Percentiles rank a stretch among this genome's conserved stretches.
These are phyloP conservation scores for Diabrotica virgifera DNA, from an alignment of 1,140 invertebrate genomes.

Conservation along the genomic window DNA sequence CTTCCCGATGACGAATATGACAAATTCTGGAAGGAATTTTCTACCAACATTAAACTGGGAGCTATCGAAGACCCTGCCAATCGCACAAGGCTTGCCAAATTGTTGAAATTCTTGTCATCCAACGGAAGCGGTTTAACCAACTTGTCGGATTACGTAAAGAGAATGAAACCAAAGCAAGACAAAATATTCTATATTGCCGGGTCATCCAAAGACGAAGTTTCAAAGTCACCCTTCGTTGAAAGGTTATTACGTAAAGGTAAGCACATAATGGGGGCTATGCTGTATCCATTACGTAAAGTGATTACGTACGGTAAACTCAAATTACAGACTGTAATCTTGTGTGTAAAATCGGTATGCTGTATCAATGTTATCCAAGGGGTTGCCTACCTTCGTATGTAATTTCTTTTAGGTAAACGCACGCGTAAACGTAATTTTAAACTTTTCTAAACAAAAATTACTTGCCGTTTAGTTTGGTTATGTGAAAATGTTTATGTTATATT, in stretches of 20 bases:
- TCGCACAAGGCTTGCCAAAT: slow-evolving; percentile 89
- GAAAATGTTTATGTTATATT: no score
- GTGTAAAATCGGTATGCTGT: no score
- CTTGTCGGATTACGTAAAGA: slow-evolving; percentile 84
- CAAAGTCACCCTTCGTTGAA: slow-evolving; percentile 95
- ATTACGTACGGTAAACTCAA: no score
- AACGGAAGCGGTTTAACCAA: slow-evolving; percentile 68
- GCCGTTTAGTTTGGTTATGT: no score
- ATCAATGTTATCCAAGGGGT: no score
- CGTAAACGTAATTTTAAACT: no score
- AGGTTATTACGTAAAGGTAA: slow-evolving; percentile 70
- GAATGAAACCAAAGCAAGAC: slow-evolving; percentile 98
- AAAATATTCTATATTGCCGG: slow-evolving; percentile 97
- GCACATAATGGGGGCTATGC: no score
- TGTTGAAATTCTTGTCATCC: slow-evolving; percentile 90
- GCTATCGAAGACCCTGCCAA: slow-evolving; percentile 98
- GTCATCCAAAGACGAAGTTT: slow-evolving; percentile 79
- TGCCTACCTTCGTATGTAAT: no score
- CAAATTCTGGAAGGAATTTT: slow-evolving; percentile 99
- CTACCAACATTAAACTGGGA: slow-evolving; percentile 83
- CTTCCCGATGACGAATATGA: slow-evolving; percentile 87
- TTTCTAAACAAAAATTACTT: no score
- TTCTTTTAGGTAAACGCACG: no score
- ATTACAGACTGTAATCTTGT: no score
- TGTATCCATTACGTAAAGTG: no score